These are phyloP conservation scores for Callithrix jacchus DNA, from an alignment of 2,113 vertebrate genomes.

Conservation along the genomic window DNA sequence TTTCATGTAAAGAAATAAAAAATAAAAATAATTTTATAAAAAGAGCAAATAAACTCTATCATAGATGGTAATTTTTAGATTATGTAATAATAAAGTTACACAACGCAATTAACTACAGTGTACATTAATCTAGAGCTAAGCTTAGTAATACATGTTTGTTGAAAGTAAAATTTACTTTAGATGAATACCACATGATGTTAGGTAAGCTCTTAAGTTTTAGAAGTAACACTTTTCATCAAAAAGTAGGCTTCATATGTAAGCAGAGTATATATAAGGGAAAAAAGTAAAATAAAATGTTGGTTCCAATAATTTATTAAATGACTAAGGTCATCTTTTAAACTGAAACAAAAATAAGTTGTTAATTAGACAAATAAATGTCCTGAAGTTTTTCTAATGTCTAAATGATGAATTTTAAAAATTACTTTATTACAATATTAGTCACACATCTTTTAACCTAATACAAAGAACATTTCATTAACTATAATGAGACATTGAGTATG, in stretches of 20 bases:
- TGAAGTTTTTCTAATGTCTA: slow-evolving; percentile 12
- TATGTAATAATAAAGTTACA: neutral
- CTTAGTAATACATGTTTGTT: neutral
- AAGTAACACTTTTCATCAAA: slow-evolving; percentile 29
- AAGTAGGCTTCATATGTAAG: neutral
- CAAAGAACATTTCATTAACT: slow-evolving; percentile 41
- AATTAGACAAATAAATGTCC: neutral
- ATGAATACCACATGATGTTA: neutral
- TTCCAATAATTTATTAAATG: slow-evolving; percentile 16
- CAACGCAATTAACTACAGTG: neutral
- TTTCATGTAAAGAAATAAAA: neutral
- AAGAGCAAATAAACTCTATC: neutral
- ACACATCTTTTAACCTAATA: neutral
- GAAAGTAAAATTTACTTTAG: neutral
- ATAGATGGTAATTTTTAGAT: neutral
- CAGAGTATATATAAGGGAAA: too few relatives aligned
- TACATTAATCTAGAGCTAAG: neutral
- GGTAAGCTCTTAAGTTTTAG: slow-evolving; percentile 17
- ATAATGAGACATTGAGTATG: neutral
- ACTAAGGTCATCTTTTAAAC: slow-evolving; percentile 8
- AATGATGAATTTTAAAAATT: slow-evolving; percentile 38
- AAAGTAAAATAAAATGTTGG: neutral
- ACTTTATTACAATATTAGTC: neutral
- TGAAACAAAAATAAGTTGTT: slow-evolving; percentile 23
- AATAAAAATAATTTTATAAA: neutral